Evolutionary conservation across 2,113 vertebrate genomes (phyloP).

Genomic region (Oriolus oriolus): DNA sequence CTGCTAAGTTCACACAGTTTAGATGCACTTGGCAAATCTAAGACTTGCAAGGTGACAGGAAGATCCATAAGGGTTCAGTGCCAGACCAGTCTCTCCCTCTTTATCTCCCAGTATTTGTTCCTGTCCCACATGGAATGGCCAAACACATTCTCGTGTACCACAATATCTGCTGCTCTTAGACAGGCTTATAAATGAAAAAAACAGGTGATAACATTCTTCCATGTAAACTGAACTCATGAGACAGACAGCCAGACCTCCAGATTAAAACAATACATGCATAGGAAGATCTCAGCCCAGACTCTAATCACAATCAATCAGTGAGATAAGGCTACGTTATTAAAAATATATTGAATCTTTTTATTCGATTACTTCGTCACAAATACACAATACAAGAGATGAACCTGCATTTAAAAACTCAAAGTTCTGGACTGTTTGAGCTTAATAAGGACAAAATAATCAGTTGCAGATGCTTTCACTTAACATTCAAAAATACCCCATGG

Average conservation of each 20-base stretch:
- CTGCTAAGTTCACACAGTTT: neutral
- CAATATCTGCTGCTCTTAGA: neutral
- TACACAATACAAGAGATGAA: neutral
- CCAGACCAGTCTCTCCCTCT: neutral
- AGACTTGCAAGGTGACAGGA: neutral
- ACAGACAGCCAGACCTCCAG: neutral
- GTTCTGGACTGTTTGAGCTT: slow-evolving; percentile 5
- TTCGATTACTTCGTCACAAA: neutral
- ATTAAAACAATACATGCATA: neutral
- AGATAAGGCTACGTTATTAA: neutral
- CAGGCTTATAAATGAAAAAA: neutral
- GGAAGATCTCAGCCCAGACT: neutral
- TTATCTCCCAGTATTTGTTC: neutral
- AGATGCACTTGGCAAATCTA: neutral
- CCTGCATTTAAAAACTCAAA: neutral
- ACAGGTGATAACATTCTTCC: neutral
- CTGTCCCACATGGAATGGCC: neutral
- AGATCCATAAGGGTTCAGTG: neutral
- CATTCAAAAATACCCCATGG: slow-evolving; percentile 14
- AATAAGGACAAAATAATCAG: slow-evolving; percentile 43
- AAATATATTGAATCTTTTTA: slow-evolving; percentile 12
- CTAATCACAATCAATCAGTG: neutral
- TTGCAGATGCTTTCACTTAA: slow-evolving; percentile 42
- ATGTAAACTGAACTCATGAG: neutral
- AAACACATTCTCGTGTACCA: neutral